Evolutionary conservation across 2,888 invertebrate species (phyloP), one percentile per base, ranked within the genome.

Genomic region (Epinotia ramella): DNA sequence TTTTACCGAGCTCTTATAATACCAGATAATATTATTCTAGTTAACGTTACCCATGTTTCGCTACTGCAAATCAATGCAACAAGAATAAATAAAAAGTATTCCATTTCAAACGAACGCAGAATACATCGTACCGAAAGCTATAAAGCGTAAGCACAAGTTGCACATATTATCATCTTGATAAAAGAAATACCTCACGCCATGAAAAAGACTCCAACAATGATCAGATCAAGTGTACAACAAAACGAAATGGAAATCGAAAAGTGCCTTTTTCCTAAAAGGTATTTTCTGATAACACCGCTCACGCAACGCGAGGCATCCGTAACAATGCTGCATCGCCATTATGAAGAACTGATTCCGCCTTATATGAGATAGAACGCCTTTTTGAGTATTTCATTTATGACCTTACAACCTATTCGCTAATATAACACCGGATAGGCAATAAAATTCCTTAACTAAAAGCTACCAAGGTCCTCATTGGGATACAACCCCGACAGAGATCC

Each of bases 341-440:
- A 91, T 91, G 87, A 91, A 87, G 86, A 88, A 89, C 87, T 85
- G 89, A 89, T 88, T 89, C 85, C 84, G 79, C 83, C 86, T 88
- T 87, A 87, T 88, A 89, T 86, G 87, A 88, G 89, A 88, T 82
- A 86, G 85, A 86, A 88, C 83, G 84, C 80, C 83, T 85, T 86
- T 87, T 86, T 85, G 79, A 84, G 80, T 80, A 80, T 82, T 82
- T 81, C 82, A 83, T 84, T 83, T 83, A 81, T 83, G 84, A 83
- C 83, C 83, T 83, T 81, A 81, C 83, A 81, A 82, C 80, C 82
- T 82, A 80, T 81, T 79, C 75, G 71, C 53, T 44, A 67, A 68
- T 75, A 66, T 56, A 12, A 40, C 44, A 20, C 57, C 69, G 66
- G 72, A 68, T 79, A 81, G 64, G 77, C 83, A 77, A 88, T 81